phyloP scores from a whole-genome alignment of 2,888 invertebrate species.

The Ramazzottius varieornatus region DNA sequence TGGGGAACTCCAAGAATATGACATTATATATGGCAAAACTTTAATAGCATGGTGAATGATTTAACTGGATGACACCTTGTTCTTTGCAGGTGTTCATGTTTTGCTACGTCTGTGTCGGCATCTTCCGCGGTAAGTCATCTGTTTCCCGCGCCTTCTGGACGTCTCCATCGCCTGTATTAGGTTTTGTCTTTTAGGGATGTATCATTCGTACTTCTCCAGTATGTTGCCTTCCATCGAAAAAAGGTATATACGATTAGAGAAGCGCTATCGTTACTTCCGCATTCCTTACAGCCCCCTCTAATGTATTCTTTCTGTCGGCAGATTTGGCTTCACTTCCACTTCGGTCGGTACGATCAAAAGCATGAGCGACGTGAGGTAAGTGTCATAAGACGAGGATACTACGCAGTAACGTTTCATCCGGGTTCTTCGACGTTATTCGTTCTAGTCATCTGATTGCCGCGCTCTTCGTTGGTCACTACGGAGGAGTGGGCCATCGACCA shows the following conservation, averaged over 20 bases:
- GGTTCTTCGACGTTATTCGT: no score
- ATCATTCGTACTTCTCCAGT: neutral
- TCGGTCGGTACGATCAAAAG: neutral
- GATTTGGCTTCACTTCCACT: neutral
- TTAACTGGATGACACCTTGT: neutral
- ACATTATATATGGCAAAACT: no score
- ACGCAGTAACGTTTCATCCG: no score
- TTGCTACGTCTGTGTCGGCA: neutral
- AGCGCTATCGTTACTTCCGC: no score
- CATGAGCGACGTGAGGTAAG: neutral
- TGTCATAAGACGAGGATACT: no score
- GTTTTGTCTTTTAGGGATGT: neutral
- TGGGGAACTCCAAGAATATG: no score
- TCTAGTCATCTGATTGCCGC: neutral
- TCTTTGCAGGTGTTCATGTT: neutral
- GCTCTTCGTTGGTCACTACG: neutral
- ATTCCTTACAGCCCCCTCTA: no score
- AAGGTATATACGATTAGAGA: no score
- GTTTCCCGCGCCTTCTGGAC: neutral
- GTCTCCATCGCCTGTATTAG: neutral
- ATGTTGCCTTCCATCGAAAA: neutral
- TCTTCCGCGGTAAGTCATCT: neutral
- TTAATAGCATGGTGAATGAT: no score
- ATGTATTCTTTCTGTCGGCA: no score
- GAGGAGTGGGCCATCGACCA: neutral